These are phyloP conservation scores for Halyomorpha halys DNA, from an alignment of 1,140 invertebrate genomes.

Conservation along the genomic window DNA sequence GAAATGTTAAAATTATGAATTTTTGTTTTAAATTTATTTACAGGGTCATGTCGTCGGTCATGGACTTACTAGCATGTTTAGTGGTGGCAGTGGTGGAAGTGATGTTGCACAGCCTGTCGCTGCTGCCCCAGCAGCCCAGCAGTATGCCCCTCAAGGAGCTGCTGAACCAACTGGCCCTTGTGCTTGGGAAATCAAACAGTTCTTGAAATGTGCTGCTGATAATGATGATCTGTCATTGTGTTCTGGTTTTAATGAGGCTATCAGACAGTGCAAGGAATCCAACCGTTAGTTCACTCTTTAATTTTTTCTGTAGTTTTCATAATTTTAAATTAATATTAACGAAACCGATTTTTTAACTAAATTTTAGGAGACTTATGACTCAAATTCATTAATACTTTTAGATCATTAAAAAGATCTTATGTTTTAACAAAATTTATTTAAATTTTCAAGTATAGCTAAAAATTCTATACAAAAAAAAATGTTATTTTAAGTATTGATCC, in stretches of 20 bases:
- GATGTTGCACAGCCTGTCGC: conserved; percentile 33
- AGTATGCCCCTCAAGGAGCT: conserved; percentile 32
- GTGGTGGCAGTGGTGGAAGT: conserved; percentile 48
- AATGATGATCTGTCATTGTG: conserved; percentile 76
- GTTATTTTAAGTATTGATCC: no score
- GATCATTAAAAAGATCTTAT: no score
- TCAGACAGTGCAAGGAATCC: conserved; percentile 72
- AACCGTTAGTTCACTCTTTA: conserved; percentile 36
- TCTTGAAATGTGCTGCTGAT: conserved; percentile 74
- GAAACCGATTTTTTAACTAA: background rate
- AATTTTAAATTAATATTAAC: no score
- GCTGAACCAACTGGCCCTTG: conserved; percentile 55
- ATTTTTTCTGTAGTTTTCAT: no score
- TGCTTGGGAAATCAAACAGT: conserved; percentile 82
- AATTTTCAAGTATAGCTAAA: no score
- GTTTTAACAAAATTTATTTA: no score
- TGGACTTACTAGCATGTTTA: conserved; percentile 73
- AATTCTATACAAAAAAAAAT: no score
- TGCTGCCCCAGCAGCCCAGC: conserved; percentile 35
- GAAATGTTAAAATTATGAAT: no score
- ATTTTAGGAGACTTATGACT: no score
- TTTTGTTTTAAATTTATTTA: conserved; percentile 4
- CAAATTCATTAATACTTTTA: no score
- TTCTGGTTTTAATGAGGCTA: conserved; percentile 85
- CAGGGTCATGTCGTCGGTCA: conserved; percentile 75